A percentile compares a stretch with the other conserved stretches of the same genome.
Evolutionary conservation across 2,113 vertebrate genomes (phyloP).

Genomic region (Sander vitreus): DNA sequence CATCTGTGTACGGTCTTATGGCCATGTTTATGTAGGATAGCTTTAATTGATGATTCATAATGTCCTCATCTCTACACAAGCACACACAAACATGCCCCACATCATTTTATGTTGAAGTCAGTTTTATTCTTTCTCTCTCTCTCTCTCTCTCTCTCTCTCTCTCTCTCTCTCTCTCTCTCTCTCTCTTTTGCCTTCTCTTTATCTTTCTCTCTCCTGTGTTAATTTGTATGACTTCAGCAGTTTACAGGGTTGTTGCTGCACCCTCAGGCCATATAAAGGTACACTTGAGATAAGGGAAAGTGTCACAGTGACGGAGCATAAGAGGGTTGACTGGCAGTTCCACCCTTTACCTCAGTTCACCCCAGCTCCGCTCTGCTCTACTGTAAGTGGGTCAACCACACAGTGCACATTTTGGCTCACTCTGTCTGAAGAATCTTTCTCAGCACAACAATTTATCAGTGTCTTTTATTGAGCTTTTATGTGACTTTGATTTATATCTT

Average conservation of each 20-base stretch:
- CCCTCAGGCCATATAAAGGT: constrained; percentile 59
- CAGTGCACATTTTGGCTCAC: constrained; percentile 15
- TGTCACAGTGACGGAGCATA: constrained; percentile 70
- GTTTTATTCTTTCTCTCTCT: neutral
- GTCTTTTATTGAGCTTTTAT: constrained; percentile 15
- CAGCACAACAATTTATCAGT: neutral
- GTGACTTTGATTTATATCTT: neutral
- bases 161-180: neutral
- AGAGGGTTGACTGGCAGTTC: constrained; percentile 62
- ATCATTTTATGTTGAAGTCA: neutral
- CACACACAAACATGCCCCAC: neutral
- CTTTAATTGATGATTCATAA: constrained; percentile 23
- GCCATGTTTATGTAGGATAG: constrained; percentile 33
- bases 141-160: neutral
- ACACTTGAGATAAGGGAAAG: constrained; percentile 64
- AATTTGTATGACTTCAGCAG: constrained; percentile 49
- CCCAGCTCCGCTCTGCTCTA: constrained; percentile 40
- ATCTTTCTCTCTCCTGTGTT: neutral
- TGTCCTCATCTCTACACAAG: neutral
- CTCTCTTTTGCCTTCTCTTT: constrained; percentile 17
- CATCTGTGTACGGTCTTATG: constrained; percentile 21
- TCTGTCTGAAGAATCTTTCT: neutral
- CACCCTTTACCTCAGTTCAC: constrained; percentile 77
- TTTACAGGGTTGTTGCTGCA: constrained; percentile 46
- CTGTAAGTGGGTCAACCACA: constrained; percentile 71